Conservation (phyloP, 2,113 vertebrate genomes). For the Sceloporus tristichus region DNA sequence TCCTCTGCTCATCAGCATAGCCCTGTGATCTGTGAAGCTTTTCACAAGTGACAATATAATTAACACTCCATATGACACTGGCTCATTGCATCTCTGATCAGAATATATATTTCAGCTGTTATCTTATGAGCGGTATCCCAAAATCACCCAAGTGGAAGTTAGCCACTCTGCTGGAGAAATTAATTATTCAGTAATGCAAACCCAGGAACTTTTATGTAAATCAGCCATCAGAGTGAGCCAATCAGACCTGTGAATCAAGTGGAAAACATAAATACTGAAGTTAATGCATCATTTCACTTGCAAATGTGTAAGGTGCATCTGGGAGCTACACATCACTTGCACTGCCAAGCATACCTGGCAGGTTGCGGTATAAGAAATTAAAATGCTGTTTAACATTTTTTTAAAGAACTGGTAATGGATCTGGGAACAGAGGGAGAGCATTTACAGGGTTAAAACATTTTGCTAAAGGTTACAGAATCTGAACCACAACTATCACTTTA, state of each 20-base stretch:
- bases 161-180: slow-evolving; percentile 26
- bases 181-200: slow-evolving; percentile 33
- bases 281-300: slow-evolving; percentile 52
- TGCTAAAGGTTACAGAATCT: slow-evolving; percentile 9
- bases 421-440: background rate
- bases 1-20: background rate
- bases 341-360: background rate
- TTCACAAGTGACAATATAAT: slow-evolving; percentile 28
- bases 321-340: background rate
- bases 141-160: slow-evolving; percentile 25
- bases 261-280: slow-evolving; percentile 47
- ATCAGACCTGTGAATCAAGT: slow-evolving; percentile 30
- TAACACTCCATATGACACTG: background rate
- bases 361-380: background rate
- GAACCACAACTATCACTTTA: background rate
- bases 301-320: slow-evolving; percentile 12
- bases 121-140: slow-evolving; percentile 26
- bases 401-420: background rate
- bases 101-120: slow-evolving; percentile 24
- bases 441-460: slow-evolving; percentile 8
- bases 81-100: background rate
- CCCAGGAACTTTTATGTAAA: slow-evolving; percentile 42
- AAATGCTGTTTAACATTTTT: slow-evolving; percentile 26
- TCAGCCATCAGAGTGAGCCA: slow-evolving; percentile 22
- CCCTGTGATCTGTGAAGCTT: slow-evolving; percentile 11